Evolutionary conservation across 2,888 invertebrate genomes (phyloP).

Genomic region (Apamea epomidion): DNA sequence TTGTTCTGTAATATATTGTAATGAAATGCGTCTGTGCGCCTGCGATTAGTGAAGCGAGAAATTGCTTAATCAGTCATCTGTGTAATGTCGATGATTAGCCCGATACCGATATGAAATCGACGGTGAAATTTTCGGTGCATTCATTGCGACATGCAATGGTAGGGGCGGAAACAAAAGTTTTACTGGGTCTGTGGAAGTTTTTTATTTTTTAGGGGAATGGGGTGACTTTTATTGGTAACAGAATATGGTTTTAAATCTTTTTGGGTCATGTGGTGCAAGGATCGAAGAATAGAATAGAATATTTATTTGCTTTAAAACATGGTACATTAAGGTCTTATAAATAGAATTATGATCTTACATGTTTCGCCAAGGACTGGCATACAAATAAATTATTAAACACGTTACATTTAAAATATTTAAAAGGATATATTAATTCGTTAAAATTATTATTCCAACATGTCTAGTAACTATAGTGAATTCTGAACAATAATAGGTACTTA

Average conservation of each 20-base stretch:
- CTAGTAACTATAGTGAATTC: no score
- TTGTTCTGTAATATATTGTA: slow-evolving; percentile 85
- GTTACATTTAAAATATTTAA: no score
- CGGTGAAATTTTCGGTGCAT: slow-evolving; percentile 78
- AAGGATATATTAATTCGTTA: no score
- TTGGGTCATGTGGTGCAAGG: background rate
- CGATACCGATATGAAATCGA: slow-evolving; percentile 84
- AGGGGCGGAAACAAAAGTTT: slow-evolving; percentile 50
- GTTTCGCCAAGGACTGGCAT: no score
- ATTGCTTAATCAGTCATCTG: slow-evolving; percentile 89
- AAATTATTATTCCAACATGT: no score
- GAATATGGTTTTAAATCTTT: background rate
- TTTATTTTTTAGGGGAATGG: background rate
- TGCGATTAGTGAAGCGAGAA: slow-evolving; percentile 83
- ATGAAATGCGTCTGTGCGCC: slow-evolving; percentile 84
- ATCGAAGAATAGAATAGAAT: background rate
- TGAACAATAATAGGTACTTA: no score
- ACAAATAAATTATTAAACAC: no score
- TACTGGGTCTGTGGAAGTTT: slow-evolving; percentile 17
- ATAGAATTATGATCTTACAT: no score
- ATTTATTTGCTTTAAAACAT: no score
- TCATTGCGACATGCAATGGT: slow-evolving; percentile 62
- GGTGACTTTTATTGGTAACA: background rate
- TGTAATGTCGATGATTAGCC: slow-evolving; percentile 86
- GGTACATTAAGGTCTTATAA: no score